Evolutionary conservation across 2,113 vertebrate species (phyloP).

Genomic region (Motacilla tschutschensis): DNA sequence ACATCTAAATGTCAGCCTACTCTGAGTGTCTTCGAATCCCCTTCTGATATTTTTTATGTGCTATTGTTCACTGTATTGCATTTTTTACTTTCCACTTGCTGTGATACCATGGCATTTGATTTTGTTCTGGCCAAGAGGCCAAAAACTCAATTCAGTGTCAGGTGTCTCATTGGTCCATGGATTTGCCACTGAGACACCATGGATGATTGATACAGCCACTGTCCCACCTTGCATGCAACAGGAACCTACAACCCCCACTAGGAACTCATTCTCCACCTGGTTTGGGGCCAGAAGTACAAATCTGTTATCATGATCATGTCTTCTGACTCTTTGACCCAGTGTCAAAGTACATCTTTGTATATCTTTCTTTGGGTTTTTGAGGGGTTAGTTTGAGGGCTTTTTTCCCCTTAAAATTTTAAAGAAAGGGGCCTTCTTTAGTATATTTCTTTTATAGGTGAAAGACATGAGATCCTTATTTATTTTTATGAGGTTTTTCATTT

Average conservation of each 20-base stretch:
- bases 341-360: not conserved
- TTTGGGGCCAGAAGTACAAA: conserved; percentile 23
- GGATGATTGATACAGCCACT: conserved; percentile 25
- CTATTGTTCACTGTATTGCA: conserved; percentile 24
- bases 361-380: not conserved
- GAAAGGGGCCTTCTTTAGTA: not conserved
- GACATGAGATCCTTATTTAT: conserved; percentile 15
- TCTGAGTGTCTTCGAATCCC: conserved; percentile 25
- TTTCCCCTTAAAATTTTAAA: not conserved
- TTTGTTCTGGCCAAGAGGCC: conserved; percentile 46
- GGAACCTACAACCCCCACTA: not conserved
- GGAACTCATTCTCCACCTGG: conserved; percentile 24
- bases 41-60: not conserved
- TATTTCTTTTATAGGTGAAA: not conserved
- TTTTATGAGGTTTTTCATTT: conserved; percentile 16
- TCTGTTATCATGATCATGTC: not conserved
- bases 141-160: conserved; percentile 32
- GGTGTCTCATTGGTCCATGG: not conserved
- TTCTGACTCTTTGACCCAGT: not conserved
- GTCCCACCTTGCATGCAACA: not conserved
- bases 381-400: not conserved
- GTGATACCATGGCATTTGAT: conserved; percentile 50
- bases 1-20: conserved; percentile 57
- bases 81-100: conserved; percentile 52
- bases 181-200: conserved; percentile 4